phyloP scores from a whole-genome alignment of 2,888 invertebrate species.

The Sesia apiformis region DNA sequence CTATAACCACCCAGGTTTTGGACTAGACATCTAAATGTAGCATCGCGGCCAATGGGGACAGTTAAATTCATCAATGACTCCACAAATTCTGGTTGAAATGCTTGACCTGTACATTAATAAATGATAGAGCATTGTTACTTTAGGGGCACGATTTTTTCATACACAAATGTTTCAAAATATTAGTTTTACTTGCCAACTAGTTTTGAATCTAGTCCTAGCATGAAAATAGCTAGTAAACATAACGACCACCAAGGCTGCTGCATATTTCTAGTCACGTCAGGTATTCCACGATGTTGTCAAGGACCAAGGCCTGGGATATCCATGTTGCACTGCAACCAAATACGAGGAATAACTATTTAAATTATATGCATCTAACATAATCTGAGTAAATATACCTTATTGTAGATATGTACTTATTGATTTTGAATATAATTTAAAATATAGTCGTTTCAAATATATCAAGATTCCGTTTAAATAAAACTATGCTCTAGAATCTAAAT shows the following conservation, averaged over 20 bases:
- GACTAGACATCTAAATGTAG: constrained; percentile 89
- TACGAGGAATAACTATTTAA: not conserved
- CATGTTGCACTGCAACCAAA: constrained; percentile 34
- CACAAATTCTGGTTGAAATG: constrained; percentile 89
- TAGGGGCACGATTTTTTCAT: no score
- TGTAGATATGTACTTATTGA: not conserved
- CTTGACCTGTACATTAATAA: constrained; percentile 71
- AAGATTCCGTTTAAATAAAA: no score
- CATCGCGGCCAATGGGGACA: constrained; percentile 88
- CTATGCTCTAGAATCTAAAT: no score
- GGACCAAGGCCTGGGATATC: constrained; percentile 12
- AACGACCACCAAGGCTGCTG: constrained; percentile 51
- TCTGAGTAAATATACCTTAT: no score
- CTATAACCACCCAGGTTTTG: constrained; percentile 91
- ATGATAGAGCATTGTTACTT: not conserved
- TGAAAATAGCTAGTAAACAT: constrained; percentile 50
- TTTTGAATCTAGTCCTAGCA: constrained; percentile 58
- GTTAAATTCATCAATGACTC: constrained; percentile 89
- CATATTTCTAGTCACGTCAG: constrained; percentile 39
- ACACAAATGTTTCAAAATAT: not conserved
- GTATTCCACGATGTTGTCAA: constrained; percentile 7
- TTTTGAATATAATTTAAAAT: no score
- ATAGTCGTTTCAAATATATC: no score
- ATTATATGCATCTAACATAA: no score
- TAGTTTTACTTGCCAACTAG: constrained; percentile 41